A percentile compares a stretch with the other conserved stretches of the same genome.
Evolutionary conservation across 2,797 vertebrate species (phyloP).

Genomic region (Sphenopsis melanotis): DNA sequence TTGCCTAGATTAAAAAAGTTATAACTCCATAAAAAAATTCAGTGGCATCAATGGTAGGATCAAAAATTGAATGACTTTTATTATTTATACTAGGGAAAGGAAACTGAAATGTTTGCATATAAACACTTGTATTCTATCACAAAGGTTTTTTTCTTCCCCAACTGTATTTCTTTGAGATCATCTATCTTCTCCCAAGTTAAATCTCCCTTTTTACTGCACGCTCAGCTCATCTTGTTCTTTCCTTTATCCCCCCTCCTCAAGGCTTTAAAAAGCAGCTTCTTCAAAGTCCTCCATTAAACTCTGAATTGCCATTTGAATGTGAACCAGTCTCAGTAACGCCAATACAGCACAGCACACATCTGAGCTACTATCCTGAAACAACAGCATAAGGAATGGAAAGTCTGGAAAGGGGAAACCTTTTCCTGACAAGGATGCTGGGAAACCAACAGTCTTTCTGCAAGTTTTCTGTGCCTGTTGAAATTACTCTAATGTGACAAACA

Average conservation of each 20-base stretch:
- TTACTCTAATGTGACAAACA: background rate
- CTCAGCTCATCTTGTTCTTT: background rate
- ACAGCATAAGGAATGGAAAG: background rate
- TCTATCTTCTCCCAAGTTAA: background rate
- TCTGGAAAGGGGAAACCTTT: background rate
- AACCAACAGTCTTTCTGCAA: background rate
- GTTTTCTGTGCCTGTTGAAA: background rate
- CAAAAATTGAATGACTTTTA: background rate
- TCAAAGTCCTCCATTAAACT: background rate
- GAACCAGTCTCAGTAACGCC: background rate
- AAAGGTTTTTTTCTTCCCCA: background rate
- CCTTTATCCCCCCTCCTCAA: rapidly evolving
- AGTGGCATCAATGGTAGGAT: background rate
- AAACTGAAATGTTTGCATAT: background rate
- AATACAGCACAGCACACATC: background rate
- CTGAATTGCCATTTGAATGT: background rate
- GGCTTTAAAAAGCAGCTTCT: background rate
- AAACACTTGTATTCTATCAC: background rate
- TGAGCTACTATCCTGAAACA: background rate
- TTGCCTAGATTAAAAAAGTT: background rate
- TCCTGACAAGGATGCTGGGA: background rate
- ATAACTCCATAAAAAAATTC: background rate
- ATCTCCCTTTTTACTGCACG: background rate
- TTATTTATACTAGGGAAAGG: background rate
- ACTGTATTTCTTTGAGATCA: background rate